phyloP scores from a whole-genome alignment of 1,140 invertebrate genomes.

The Dreissena rostriformis region DNA sequence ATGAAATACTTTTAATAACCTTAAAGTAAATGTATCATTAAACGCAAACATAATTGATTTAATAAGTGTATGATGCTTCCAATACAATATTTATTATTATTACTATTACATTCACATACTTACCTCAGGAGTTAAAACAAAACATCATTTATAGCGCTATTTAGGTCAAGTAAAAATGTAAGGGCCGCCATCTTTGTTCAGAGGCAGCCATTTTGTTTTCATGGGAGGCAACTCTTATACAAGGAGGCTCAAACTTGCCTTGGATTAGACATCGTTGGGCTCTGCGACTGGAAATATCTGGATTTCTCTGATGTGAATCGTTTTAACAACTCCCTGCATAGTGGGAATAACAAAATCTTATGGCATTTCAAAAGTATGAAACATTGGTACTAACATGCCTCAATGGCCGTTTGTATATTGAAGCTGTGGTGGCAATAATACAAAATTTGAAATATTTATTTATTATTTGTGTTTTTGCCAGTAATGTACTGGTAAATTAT shows the following conservation, averaged over 20 bases:
- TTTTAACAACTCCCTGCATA: constrained; percentile 1
- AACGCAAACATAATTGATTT: not conserved
- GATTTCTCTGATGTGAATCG: constrained; percentile 4
- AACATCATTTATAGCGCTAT: not conserved
- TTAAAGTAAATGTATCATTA: not conserved
- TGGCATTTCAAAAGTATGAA: not conserved
- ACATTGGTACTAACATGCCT: not conserved
- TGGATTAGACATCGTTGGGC: not conserved
- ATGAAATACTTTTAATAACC: not conserved
- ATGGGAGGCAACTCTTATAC: constrained; percentile 3
- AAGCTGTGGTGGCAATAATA: too few species aligned
- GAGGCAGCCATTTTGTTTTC: not conserved
- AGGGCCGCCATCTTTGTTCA: not conserved
- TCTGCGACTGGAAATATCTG: not conserved
- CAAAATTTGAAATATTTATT: too few species aligned
- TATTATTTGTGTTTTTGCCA: too few species aligned
- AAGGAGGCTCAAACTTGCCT: constrained; percentile 10
- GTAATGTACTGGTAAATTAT: too few species aligned
- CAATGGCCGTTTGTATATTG: too few species aligned
- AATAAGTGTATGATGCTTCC: not conserved
- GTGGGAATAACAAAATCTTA: constrained; percentile 5
- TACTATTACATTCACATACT: constrained; percentile 3
- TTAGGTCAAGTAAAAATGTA: not conserved
- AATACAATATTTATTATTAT: constrained; percentile 1
- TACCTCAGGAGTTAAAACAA: not conserved